These are phyloP conservation scores for Poeciliopsis turneri DNA, from an alignment of 2,797 vertebrate species.

Conservation along the genomic window DNA sequence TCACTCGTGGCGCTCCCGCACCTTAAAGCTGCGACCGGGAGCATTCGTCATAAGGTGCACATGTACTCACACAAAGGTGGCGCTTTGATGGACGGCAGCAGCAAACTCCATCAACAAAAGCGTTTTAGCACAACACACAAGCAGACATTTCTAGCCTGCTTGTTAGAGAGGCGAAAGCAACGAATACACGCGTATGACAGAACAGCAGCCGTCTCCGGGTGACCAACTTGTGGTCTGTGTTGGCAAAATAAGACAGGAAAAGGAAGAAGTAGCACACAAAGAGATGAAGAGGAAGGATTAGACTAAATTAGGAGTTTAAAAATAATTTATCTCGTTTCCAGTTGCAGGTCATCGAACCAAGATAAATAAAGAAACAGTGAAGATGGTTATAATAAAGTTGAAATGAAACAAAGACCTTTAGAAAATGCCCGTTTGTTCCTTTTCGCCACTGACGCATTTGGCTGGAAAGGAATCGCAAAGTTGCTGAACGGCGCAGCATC, in stretches of 20 bases:
- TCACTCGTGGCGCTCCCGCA: constrained; percentile 34
- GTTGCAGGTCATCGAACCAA: background rate
- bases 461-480: constrained; percentile 20
- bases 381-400: background rate
- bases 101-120: background rate
- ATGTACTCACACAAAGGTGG: constrained; percentile 3
- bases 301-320: too few species aligned
- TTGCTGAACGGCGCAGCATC: constrained; percentile 9
- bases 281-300: background rate
- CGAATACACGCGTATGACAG: too few species aligned
- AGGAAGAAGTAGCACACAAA: rapidly evolving
- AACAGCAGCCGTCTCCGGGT: background rate
- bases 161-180: background rate
- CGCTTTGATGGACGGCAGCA: constrained; percentile 40
- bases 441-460: background rate
- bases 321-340: background rate
- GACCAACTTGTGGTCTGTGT: constrained; percentile 8
- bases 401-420: background rate
- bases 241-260: constrained; percentile 23
- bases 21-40: constrained; percentile 25
- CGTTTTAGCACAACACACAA: background rate
- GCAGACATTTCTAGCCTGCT: background rate
- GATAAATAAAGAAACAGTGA: background rate
- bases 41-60: constrained; percentile 36
- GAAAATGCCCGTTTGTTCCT: background rate